Evolutionary conservation across 2,113 vertebrate genomes (phyloP).

Genomic region (Arvicanthis niloticus): DNA sequence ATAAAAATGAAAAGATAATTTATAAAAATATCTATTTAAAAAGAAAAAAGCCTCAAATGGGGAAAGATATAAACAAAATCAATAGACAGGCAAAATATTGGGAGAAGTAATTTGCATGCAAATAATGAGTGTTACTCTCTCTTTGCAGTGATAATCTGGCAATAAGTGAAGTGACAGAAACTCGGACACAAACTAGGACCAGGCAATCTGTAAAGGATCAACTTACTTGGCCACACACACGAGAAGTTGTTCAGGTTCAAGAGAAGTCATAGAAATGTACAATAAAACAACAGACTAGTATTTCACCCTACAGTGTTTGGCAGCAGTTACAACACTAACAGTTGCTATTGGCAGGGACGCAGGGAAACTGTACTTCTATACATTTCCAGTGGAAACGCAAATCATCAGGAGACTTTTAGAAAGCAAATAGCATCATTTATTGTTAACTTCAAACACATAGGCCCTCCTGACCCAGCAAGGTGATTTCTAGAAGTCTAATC

Average conservation of each 20-base stretch:
- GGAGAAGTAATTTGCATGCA: neutral
- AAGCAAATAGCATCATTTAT: slow-evolving; percentile 45
- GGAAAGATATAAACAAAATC: slow-evolving; percentile 33
- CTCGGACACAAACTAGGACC: neutral
- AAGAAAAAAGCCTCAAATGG: neutral
- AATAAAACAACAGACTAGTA: slow-evolving; percentile 32
- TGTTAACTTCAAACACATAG: neutral
- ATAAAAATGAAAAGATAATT: slow-evolving; percentile 32
- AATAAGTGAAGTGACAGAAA: slow-evolving; percentile 32
- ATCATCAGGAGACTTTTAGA: slow-evolving; percentile 56
- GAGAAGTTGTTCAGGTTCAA: slow-evolving; percentile 30
- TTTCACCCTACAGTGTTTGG: neutral
- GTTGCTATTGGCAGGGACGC: neutral
- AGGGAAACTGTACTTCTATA: slow-evolving; percentile 8
- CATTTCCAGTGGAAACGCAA: slow-evolving; percentile 45
- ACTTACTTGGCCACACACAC: neutral
- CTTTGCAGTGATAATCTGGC: neutral
- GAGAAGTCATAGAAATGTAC: slow-evolving; percentile 41
- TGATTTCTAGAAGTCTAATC: neutral
- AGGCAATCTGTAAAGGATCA: neutral
- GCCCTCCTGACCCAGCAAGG: neutral
- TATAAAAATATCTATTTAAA: neutral
- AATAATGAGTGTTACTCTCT: neutral
- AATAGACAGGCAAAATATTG: neutral
- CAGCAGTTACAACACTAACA: slow-evolving; percentile 38